These are phyloP conservation scores for Chloropsis cyanopogon DNA, from an alignment of 2,113 vertebrate species.

Conservation along the genomic window DNA sequence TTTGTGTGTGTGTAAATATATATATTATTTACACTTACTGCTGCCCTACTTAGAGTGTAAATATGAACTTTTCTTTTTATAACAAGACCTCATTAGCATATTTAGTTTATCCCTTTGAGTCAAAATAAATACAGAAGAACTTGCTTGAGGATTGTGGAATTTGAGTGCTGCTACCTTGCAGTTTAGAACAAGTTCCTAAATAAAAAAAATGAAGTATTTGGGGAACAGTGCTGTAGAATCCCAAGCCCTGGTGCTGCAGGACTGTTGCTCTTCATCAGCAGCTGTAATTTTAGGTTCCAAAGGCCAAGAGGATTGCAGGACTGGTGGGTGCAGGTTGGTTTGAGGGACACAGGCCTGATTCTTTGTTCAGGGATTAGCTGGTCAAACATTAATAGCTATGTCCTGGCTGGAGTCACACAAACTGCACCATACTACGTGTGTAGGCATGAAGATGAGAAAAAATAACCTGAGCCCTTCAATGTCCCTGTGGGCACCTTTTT, in stretches of 20 bases:
- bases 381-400: background rate
- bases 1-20: background rate
- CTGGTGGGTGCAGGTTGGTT: background rate
- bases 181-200: background rate
- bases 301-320: background rate
- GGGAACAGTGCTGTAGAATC: background rate
- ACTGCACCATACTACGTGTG: background rate
- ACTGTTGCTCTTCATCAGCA: background rate
- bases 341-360: background rate
- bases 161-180: accelerated
- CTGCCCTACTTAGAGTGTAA: background rate
- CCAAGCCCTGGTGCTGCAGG: accelerated
- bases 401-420: background rate
- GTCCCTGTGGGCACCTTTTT: background rate
- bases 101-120: background rate
- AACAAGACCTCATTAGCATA: background rate
- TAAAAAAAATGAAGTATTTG: accelerated
- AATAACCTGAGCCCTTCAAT: background rate
- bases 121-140: background rate
- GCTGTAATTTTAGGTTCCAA: background rate
- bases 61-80: background rate
- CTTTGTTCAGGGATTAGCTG: background rate
- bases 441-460: background rate
- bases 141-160: background rate
- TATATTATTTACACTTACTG: background rate